Evolutionary conservation across 2,888 invertebrate species (phyloP), one percentile per base, ranked within the genome.

Genomic region (Eupithecia subfuscata): DNA sequence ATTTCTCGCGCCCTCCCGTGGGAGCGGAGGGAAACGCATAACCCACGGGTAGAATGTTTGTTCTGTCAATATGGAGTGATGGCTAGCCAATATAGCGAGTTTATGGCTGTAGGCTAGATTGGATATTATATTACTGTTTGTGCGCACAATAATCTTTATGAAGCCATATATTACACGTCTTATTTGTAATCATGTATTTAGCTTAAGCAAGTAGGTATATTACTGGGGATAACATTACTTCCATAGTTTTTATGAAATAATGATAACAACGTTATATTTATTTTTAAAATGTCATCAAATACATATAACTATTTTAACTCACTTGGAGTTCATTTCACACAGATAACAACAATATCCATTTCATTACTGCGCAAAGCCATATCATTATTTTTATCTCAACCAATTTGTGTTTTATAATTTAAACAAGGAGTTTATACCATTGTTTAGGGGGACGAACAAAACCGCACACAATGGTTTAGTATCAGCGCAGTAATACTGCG

Each of bases 1-100:
- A 94, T 94, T 93, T 94, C 91, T 94, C 92, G 93, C 94, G 92
- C 94, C 94, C 94, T 93, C 94, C 92, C 94, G 94, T 94, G 94
- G 93, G 94, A 94, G 83, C 89, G 87, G 84, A 88, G 89, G 87
- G 87, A 82, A 80, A 77, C 69, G 64, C 81, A 76, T 83, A 86
- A 82, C 84, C 82, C 82, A 84, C 82, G 86, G 87, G 86, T 84
- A 86, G 87, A 86, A 87, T 90, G 91, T 92, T 93, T 92, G 86
- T 86, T 89, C 87, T 86, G 92, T 91, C 92, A 92, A 94, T 94
- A 93, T 82, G 80, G 86, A 91, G 92, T 93, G 91, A 88, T 84
- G 85, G 87, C 85, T 78, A 86, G 84, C 87, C 88, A 88, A 90
- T 88, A 88, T 85, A 79, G 80, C 78, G 75, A 76, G 81, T 83